Conservation (phyloP, 2,888 invertebrate genomes). For the Aphodius granarius region DNA sequence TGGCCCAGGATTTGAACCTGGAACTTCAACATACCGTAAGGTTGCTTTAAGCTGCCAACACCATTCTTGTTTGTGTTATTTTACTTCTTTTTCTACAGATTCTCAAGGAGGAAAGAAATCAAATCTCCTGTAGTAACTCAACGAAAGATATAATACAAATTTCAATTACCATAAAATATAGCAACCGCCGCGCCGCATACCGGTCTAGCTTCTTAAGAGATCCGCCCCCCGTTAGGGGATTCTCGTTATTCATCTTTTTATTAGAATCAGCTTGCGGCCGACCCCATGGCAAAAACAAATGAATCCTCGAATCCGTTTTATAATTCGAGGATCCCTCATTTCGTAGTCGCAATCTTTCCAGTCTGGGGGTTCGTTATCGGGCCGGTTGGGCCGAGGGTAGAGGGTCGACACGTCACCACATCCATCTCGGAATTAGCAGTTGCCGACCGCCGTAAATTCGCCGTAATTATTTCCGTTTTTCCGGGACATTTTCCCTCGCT, state of each 20-base stretch:
- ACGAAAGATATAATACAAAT: not conserved
- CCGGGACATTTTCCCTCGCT: not conserved
- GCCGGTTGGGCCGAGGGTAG: not conserved
- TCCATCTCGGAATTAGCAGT: not conserved
- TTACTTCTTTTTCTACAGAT: not conserved
- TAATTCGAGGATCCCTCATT: not conserved
- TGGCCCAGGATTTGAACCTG: too few relatives aligned
- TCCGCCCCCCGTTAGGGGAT: not conserved
- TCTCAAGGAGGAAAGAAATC: not conserved
- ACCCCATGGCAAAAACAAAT: not conserved
- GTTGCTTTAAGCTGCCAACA: too few relatives aligned
- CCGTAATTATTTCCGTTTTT: not conserved
- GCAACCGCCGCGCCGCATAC: not conserved
- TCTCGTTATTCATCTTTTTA: not conserved
- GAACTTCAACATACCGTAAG: too few relatives aligned
- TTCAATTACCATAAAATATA: not conserved
- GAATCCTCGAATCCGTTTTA: not conserved
- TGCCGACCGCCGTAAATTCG: slow-evolving; percentile 1
- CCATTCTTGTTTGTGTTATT: too few relatives aligned
- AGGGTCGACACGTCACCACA: not conserved
- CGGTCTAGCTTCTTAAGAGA: not conserved
- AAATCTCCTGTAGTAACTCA: not conserved
- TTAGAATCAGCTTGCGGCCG: not conserved
- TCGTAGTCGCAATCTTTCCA: not conserved
- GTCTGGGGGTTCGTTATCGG: not conserved